Base-by-base conservation (phyloP, 1,140 invertebrate genomes). In the Rhysida immarginata region DNA sequence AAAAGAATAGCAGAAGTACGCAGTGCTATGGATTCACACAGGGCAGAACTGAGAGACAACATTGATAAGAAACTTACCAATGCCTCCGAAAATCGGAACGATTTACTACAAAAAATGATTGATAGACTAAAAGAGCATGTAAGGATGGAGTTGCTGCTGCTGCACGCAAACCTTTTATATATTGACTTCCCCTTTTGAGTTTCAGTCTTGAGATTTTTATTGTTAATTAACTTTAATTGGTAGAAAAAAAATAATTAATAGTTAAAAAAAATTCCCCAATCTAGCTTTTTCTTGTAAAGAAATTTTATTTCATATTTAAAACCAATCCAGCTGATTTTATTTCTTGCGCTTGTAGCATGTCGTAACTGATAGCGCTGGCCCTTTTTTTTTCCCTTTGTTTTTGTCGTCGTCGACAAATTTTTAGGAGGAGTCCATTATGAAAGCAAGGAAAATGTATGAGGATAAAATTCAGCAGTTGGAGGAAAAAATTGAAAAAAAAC, bases 51-150 rank as follows among this genome's bases (percentile, higher is more conserved):
- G 48, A 79, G 84, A 64, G 78, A 78, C 65, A 84, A 83, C 48
- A 82, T 91, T 58, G 82, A 87, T 63, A 84, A 88, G 65, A 91
- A 90, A 72, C 71, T 90, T 68, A 83, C 82, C 69, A 80, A 79
- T 54, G 87, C 86, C 61, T 79, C 85, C 59, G 81, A 81, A 62
- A 84, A 89, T 69, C 80, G 87, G 59, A 85, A 90, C 69, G 84
- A 85, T 64, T 85, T 89, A 67, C 81, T 90, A 50, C 87, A 87
- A 71, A 85, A 83, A 68, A 87, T 92, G 80, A 72, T 89, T 54
- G 83, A 87, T 63, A 83, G 87, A 61, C 79, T 94, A 8, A 85
- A 84, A 69, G 85, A 91, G 69, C 87, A 92, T 73, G 88, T 92
- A 68, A 82, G 82, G 79, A 49, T 26, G 14, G n/a, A n/a, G n/a